These are phyloP conservation scores for Athalia rosae DNA, from an alignment of 2,888 invertebrate genomes.

Conservation along the genomic window DNA sequence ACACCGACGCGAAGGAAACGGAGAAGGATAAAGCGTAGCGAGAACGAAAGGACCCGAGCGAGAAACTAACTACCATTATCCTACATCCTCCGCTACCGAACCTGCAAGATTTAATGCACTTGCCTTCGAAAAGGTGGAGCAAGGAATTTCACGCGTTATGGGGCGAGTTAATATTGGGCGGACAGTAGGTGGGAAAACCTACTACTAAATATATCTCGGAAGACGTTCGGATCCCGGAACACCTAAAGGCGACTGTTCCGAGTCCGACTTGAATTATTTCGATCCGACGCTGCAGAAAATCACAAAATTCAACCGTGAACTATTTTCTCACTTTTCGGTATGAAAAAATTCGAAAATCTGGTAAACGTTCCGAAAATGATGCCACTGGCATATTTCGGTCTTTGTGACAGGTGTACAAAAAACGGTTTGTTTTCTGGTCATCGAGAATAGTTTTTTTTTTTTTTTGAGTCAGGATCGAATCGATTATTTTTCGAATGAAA, in stretches of 20 bases:
- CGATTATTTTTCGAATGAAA: too few species aligned
- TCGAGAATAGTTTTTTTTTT: too few species aligned
- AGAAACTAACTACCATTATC: background rate
- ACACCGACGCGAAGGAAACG: conserved; percentile 14
- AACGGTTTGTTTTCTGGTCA: too few species aligned
- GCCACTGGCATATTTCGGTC: too few species aligned
- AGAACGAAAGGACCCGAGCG: conserved; percentile 6
- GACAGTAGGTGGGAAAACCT: conserved; percentile 66
- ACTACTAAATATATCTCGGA: conserved; percentile 61
- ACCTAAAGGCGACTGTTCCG: conserved; percentile 5
- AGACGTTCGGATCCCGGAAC: background rate
- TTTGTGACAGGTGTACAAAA: too few species aligned
- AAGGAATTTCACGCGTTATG: conserved; percentile 69
- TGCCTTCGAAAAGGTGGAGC: conserved; percentile 55
- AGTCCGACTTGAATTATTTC: conserved; percentile 9
- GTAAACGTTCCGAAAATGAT: too few species aligned
- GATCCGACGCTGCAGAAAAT: background rate
- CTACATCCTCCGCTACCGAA: too few species aligned
- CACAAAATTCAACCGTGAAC: too few species aligned
- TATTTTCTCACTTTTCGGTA: too few species aligned
- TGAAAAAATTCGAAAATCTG: too few species aligned
- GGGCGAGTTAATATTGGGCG: conserved; percentile 69
- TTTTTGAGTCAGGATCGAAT: too few species aligned
- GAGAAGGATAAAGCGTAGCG: conserved; percentile 4
- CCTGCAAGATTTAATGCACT: conserved; percentile 60